These are phyloP conservation scores for Helicorthomorpha holstii DNA, from an alignment of 1,140 invertebrate species.

Conservation along the genomic window DNA sequence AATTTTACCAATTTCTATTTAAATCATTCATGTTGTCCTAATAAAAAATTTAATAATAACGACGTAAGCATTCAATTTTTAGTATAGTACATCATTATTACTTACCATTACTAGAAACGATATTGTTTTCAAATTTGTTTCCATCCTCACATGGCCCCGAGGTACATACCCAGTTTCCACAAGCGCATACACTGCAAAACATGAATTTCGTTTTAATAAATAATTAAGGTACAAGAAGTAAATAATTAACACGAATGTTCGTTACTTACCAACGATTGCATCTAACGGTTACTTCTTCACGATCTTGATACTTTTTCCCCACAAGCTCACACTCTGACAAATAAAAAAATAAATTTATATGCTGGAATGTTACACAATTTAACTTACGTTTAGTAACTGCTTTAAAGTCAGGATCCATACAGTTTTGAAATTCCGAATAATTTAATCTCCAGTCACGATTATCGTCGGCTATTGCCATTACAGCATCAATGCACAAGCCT, in stretches of 20 bases:
- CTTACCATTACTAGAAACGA: too few species aligned
- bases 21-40: too few species aligned
- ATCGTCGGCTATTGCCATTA: conserved; percentile 18
- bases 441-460: conserved; percentile 18
- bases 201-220: neutral
- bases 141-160: conserved; percentile 12
- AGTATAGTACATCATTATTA: too few species aligned
- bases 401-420: conserved; percentile 16
- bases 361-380: neutral
- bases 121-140: neutral
- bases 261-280: conserved; percentile 19
- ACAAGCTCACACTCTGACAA: conserved; percentile 17
- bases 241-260: neutral
- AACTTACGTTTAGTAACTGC: conserved; percentile 17
- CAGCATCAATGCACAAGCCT: conserved; percentile 18
- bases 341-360: neutral
- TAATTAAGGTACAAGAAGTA: neutral
- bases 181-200: conserved; percentile 17
- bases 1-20: too few species aligned
- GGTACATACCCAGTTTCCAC: conserved; percentile 21
- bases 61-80: too few species aligned
- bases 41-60: too few species aligned
- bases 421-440: conserved; percentile 18
- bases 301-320: conserved; percentile 18
- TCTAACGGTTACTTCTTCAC: conserved; percentile 17